Evolutionary conservation across 2,888 invertebrate genomes (phyloP), one percentile per base, ranked within the genome.

Genomic region (Synanthedon formicaeformis): DNA sequence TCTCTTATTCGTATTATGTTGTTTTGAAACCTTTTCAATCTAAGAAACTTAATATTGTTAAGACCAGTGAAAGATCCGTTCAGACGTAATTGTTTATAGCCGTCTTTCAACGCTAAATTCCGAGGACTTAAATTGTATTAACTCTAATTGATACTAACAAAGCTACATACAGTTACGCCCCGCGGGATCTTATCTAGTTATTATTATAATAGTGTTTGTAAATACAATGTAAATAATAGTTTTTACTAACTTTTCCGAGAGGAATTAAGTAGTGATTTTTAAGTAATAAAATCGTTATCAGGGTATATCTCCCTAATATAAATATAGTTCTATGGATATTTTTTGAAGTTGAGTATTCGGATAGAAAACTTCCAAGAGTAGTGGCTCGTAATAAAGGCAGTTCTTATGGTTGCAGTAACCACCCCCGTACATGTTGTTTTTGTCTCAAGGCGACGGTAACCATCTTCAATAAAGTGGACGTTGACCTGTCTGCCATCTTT

Each of bases 201-300:
- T 45, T 13, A 8, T 14, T 6, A 6, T 45, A 4, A 45, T 53
- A 34, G 34, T 8, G 10, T 34, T 61, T 49, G 60, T 67, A 63
- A 58, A 62, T 69, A 68, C 12, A 50, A 40, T 78, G 79, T 79
- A 78, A 62, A 80, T 81, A 76, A 60, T 79, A 79, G 75, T 60
- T 62, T 69, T 66, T 69, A 76, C 55, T 65, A 71, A 60, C 53
- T 60, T 63, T 63, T 73, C 67, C 62, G 64, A 67, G 69, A 62
- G 67, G 66, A 67, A 67, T 64, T 64, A 69, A 70, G 75, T 81
- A 81, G 78, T 65, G 68, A 66, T 67, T 64, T 65, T 60, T 71
- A 75, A 70, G 66, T 72, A 74, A 69, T 69, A 55, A 74, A 80
- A 77, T 79, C 78, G 78, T 84, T 84, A 85, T 86, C 85, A 85